These are phyloP conservation scores for Urechis unicinctus DNA, from an alignment of 2,888 invertebrate species.

Conservation along the genomic window DNA sequence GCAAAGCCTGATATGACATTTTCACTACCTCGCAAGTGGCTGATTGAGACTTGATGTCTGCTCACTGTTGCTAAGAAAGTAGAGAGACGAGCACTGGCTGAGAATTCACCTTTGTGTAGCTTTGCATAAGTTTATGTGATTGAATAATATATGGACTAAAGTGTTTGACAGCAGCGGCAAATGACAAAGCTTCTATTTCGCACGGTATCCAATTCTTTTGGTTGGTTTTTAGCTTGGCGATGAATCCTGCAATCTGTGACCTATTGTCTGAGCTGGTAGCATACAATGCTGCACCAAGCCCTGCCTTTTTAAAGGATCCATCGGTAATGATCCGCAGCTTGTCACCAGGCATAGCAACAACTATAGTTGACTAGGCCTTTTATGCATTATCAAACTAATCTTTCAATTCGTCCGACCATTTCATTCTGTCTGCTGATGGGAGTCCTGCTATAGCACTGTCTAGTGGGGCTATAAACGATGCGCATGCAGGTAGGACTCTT, in stretches of 20 bases:
- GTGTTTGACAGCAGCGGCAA: constrained; percentile 5
- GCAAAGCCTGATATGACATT: constrained; percentile 6
- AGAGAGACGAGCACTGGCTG: constrained; percentile 5
- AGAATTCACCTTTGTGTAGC: constrained; percentile 4
- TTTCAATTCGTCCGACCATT: too few relatives aligned
- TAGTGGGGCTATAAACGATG: too few relatives aligned
- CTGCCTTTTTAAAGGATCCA: too few relatives aligned
- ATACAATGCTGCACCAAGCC: constrained; percentile 2
- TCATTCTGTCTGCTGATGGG: too few relatives aligned
- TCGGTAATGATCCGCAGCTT: too few relatives aligned
- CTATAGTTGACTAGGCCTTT: too few relatives aligned
- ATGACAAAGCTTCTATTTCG: constrained; percentile 5
- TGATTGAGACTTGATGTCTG: constrained; percentile 3
- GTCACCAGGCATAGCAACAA: too few relatives aligned
- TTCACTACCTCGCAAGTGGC: constrained; percentile 4
- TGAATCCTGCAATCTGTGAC: background rate
- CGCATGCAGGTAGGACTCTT: too few relatives aligned
- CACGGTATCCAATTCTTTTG: constrained; percentile 6
- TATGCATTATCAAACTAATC: too few relatives aligned
- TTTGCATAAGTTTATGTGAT: constrained; percentile 5
- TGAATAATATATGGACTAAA: constrained; percentile 3
- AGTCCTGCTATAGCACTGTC: too few relatives aligned
- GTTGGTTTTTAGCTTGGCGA: background rate
- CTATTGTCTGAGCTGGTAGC: background rate
- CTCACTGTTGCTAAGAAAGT: constrained; percentile 9